Conservation (phyloP, 92 coral and sea anemone species). For the Porites divaricata region DNA sequence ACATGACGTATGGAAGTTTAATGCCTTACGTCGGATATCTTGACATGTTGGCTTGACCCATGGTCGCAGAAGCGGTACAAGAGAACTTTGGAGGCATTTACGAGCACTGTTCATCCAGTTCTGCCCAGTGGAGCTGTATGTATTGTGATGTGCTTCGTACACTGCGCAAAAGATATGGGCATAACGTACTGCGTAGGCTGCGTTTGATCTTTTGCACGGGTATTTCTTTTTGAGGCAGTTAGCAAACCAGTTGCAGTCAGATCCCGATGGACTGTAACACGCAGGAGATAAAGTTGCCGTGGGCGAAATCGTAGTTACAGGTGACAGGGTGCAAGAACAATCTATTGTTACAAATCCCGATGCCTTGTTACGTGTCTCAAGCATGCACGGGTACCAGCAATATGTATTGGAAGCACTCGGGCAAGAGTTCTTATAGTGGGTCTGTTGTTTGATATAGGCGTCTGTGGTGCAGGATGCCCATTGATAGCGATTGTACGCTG, state of each 20-base stretch:
- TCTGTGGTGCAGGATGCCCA: slow-evolving; percentile 72
- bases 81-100: background rate
- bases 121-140: background rate
- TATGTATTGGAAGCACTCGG: slow-evolving; percentile 15
- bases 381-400: slow-evolving; percentile 78
- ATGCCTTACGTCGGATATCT: background rate
- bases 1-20: background rate
- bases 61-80: background rate
- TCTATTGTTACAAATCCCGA: slow-evolving; percentile 12
- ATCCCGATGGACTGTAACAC: background rate
- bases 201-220: background rate
- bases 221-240: background rate
- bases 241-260: background rate
- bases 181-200: background rate
- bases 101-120: background rate
- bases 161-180: background rate
- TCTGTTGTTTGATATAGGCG: slow-evolving; percentile 58
- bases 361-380: slow-evolving; percentile 51
- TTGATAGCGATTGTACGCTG: slow-evolving; percentile 40
- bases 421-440: slow-evolving; percentile 40
- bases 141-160: background rate
- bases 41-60: background rate
- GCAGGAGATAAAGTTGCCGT: background rate
- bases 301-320: background rate
- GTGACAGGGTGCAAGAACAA: background rate